Evolutionary conservation across 1,140 invertebrate genomes (phyloP).

Genomic region (Zaprionus capensis): DNA sequence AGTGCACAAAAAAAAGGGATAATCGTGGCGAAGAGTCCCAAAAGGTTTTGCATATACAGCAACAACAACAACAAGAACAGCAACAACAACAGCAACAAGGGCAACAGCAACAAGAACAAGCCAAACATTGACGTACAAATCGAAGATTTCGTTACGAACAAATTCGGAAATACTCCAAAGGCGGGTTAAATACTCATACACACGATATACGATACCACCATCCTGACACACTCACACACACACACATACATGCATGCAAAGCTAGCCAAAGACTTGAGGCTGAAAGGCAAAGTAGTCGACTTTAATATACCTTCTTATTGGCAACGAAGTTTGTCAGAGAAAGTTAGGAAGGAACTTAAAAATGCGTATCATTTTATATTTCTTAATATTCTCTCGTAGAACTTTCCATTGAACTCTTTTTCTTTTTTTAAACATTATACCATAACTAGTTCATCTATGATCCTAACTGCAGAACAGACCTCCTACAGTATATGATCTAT

Average conservation of each 20-base stretch:
- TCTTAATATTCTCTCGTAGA: too few species aligned
- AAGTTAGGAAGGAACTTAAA: too few species aligned
- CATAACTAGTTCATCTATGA: too few species aligned
- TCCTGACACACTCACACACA: background rate
- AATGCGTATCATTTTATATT: too few species aligned
- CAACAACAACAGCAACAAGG: conserved; percentile 17
- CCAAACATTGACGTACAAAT: conserved; percentile 30
- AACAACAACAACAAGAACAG: conserved; percentile 8
- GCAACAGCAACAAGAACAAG: conserved; percentile 6
- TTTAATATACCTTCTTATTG: background rate
- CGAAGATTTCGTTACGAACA: conserved; percentile 41
- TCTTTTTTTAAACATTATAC: too few species aligned
- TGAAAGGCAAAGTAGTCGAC: background rate
- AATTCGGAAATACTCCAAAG: conserved; percentile 40
- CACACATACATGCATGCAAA: conserved; percentile 1
- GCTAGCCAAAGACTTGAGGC: background rate
- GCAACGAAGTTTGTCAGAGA: too few species aligned
- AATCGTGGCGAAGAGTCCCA: conserved; percentile 68
- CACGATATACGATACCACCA: conserved; percentile 2
- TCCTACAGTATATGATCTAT: too few species aligned
- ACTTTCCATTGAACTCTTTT: too few species aligned
- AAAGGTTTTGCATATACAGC: conserved; percentile 54
- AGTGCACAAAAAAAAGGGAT: conserved; percentile 74
- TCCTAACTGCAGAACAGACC: too few species aligned
- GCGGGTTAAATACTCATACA: conserved; percentile 30